Conservation (phyloP, 2,888 invertebrate genomes). For the Uropetala carovei region DNA sequence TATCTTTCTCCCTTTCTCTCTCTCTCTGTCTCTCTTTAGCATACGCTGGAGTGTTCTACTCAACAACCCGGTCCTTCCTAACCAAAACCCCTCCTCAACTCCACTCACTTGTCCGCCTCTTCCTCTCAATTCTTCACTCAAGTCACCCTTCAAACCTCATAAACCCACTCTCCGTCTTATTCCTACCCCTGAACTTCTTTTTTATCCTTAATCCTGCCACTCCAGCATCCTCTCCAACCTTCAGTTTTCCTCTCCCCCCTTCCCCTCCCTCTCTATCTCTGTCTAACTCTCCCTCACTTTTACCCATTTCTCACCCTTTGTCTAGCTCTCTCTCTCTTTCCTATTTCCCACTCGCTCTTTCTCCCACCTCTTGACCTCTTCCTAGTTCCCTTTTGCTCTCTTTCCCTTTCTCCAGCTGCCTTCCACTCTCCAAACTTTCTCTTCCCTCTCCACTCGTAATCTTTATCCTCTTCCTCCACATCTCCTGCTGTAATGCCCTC, state of each 20-base stretch:
- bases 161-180: not conserved
- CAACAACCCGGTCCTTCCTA: no score
- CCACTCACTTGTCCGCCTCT: not conserved
- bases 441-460: no score
- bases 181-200: not conserved
- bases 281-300: not conserved
- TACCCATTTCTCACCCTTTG: not conserved
- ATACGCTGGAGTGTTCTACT: no score
- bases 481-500: no score
- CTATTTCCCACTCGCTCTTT: not conserved
- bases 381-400: not conserved
- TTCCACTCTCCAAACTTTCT: not conserved
- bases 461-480: no score
- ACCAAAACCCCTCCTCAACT: no score
- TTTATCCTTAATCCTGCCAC: conserved; percentile 11
- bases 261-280: not conserved
- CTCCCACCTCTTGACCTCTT: not conserved
- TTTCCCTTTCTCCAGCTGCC: not conserved
- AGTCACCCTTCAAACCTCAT: conserved; percentile 3
- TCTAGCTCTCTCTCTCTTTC: not conserved
- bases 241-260: not conserved
- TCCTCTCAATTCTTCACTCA: not conserved
- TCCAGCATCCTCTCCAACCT: not conserved
- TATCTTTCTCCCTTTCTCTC: no score
- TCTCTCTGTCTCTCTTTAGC: no score